Evolutionary conservation across 2,888 invertebrate genomes (phyloP).

Genomic region (Phasia obesa): DNA sequence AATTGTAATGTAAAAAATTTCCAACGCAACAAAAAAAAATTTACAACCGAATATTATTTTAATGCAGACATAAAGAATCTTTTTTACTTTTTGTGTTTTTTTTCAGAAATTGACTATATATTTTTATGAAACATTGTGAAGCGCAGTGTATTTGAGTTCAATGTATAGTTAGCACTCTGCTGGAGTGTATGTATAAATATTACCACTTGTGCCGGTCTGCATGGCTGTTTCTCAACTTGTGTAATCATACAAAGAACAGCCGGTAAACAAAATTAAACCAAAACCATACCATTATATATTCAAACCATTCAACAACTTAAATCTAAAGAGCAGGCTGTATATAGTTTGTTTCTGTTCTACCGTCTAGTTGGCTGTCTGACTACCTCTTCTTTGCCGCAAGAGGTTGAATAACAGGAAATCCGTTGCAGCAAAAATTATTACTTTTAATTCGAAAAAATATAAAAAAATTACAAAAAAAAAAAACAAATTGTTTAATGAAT

Average conservation of each 20-base stretch:
- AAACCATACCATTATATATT: not conserved
- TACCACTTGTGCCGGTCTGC: not conserved
- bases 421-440: constrained; percentile 48
- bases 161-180: not conserved
- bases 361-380: constrained; percentile 30
- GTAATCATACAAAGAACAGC: constrained; percentile 33
- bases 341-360: constrained; percentile 17
- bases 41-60: constrained; percentile 50
- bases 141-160: constrained; percentile 11
- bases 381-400: constrained; percentile 22
- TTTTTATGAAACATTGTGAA: constrained; percentile 27
- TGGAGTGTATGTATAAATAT: not conserved
- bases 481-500: not conserved
- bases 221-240: constrained; percentile 14
- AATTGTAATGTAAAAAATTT: constrained; percentile 50
- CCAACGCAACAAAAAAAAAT: not conserved
- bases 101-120: constrained; percentile 17
- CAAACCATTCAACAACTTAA: constrained; percentile 31
- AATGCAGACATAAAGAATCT: constrained; percentile 52
- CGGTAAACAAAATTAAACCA: constrained; percentile 34
- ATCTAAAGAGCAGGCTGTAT: constrained; percentile 26
- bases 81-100: not conserved
- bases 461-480: too few relatives aligned
- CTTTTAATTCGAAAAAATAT: constrained; percentile 21
- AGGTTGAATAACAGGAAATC: constrained; percentile 69